Conservation (phyloP, 1,140 invertebrate species). For the Aphelenchoides fujianensis region DNA sequence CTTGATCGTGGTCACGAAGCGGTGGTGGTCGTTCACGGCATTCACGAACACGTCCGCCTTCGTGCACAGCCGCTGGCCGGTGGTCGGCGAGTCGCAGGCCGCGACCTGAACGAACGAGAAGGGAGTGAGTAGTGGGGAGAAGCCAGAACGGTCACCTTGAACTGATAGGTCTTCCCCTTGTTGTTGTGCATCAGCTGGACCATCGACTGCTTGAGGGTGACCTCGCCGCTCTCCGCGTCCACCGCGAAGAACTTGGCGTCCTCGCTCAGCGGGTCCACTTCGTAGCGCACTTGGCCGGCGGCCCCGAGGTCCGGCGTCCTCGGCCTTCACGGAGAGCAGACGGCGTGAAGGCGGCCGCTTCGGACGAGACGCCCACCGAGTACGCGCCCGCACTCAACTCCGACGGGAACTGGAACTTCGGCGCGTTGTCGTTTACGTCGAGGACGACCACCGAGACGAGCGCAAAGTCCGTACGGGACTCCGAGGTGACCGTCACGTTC, state of each 20-base stretch:
- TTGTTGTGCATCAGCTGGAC: slow-evolving; percentile 39
- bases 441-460: slow-evolving; percentile 40
- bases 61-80: slow-evolving; percentile 46
- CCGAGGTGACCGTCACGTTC: slow-evolving; percentile 55
- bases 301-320: slow-evolving; percentile 56
- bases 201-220: slow-evolving; percentile 51
- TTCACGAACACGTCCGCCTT: slow-evolving; percentile 53
- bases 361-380: slow-evolving; percentile 49
- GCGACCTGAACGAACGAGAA: slow-evolving; percentile 29
- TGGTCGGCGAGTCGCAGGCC: slow-evolving; percentile 56
- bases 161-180: slow-evolving; percentile 41
- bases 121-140: not conserved
- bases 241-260: slow-evolving; percentile 56
- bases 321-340: slow-evolving; percentile 51
- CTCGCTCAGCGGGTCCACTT: slow-evolving; percentile 44
- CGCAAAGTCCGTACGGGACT: slow-evolving; percentile 46
- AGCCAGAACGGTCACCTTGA: slow-evolving; percentile 27
- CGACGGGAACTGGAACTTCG: slow-evolving; percentile 43
- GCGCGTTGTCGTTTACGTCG: slow-evolving; percentile 45
- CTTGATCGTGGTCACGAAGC: slow-evolving; percentile 48
- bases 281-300: slow-evolving; percentile 48
- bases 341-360: slow-evolving; percentile 43
- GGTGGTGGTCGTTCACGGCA: slow-evolving; percentile 48
- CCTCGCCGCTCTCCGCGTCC: slow-evolving; percentile 42
- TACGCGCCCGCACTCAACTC: slow-evolving; percentile 35